Percentiles rank a stretch among this genome's conserved stretches.
Conservation (phyloP, 2,797 vertebrate species). For the Chiloscyllium punctatum region DNA sequence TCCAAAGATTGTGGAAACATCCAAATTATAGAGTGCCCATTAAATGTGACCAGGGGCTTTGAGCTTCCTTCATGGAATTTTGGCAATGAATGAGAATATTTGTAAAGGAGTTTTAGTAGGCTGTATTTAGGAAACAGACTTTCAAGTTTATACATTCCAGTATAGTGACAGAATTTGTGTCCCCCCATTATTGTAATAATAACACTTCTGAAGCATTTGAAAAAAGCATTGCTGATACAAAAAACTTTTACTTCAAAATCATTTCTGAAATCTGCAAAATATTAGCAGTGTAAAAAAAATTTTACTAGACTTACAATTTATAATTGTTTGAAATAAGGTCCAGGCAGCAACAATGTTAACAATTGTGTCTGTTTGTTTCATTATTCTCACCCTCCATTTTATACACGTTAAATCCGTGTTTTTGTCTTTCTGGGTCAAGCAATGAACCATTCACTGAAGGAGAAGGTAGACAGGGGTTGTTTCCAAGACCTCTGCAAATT, state of each 20-base stretch:
- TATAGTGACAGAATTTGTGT: not conserved
- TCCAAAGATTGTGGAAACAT: not conserved
- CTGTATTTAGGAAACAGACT: not conserved
- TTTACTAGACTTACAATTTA: not conserved
- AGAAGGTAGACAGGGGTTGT: not conserved
- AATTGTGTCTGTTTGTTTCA: not conserved
- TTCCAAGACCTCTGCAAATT: slow-evolving; percentile 11
- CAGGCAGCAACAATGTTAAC: not conserved
- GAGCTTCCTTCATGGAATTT: not conserved
- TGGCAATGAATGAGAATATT: not conserved
- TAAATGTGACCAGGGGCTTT: slow-evolving; percentile 5
- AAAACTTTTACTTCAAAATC: not conserved
- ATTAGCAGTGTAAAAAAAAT: not conserved
- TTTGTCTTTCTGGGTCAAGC: slow-evolving; percentile 7
- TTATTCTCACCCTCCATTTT: not conserved
- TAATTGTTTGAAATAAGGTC: not conserved
- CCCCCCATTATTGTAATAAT: not conserved
- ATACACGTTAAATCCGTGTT: not conserved
- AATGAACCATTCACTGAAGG: not conserved
- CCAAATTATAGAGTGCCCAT: not conserved
- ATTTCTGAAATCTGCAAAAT: not conserved
- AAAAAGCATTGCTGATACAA: not conserved
- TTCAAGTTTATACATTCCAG: not conserved
- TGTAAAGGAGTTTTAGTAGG: not conserved
- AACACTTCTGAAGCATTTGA: not conserved